Evolutionary conservation across 2,888 invertebrate genomes (phyloP), one percentile per base, ranked within the genome.

Genomic region (Zaprionus bogoriensis): DNA sequence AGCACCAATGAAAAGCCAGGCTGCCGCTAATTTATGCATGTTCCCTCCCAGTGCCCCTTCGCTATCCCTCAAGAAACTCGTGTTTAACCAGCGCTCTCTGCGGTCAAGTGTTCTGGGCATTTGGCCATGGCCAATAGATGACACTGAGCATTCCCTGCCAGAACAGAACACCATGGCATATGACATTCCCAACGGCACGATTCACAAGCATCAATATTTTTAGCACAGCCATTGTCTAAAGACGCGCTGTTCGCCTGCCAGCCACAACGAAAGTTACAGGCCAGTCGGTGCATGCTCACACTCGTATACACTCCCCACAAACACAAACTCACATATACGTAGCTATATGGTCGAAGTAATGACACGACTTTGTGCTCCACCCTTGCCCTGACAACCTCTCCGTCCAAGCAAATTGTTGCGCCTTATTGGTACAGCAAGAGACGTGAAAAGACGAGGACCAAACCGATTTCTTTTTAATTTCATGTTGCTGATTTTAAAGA

Each of bases 111-210:
- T 41, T 30, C 39, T 41, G 28, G 30, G 30, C 4, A n/a, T n/a
- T n/a, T 0, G 14, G n/a, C 25, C 9, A 14, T 0, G 19, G 20
- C n/a, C n/a, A n/a, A n/a, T n/a, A n/a, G n/a, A n/a, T n/a, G n/a
- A n/a, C n/a, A n/a, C n/a, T n/a, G n/a, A n/a, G n/a, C n/a, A n/a
- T n/a, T n/a, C n/a, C n/a, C n/a, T n/a, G n/a, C n/a, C n/a, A n/a
- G n/a, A n/a, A n/a, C n/a, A n/a, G n/a, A n/a, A n/a, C n/a, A n/a
- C n/a, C n/a, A n/a, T n/a, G n/a, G n/a, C 72, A 76, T 76, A 73
- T 73, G 76, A 61, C 74, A 77, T 73, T 77, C 74, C 74, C 74
- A 74, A 65, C 55, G 74, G 74, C 74, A 74, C 74, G 74, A 77
- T 77, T 77, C 77, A 23, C 52, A 60, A 69, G 77, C 74, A 74